These are phyloP conservation scores for Strigamia transsilvanica DNA, from an alignment of 2,888 invertebrate genomes.

Conservation along the genomic window DNA sequence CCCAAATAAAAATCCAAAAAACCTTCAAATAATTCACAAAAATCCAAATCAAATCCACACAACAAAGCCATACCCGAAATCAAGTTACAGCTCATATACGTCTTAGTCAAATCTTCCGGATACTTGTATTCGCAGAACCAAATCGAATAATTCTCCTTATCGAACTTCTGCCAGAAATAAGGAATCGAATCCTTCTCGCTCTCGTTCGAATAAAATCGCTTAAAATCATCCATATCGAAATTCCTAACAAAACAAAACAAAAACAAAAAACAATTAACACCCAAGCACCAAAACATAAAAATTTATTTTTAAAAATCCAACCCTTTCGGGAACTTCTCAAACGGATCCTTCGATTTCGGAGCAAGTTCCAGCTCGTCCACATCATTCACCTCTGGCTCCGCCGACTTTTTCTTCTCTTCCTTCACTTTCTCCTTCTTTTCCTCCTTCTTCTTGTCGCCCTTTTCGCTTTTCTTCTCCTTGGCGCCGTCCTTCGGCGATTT, in stretches of 20 bases:
- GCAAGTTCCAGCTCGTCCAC: conserved; percentile 75
- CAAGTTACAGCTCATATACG: conserved; percentile 98
- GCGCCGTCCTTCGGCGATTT: conserved; percentile 59
- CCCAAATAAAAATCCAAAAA: too few relatives aligned
- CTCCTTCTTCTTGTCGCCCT: conserved; percentile 65
- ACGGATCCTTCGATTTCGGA: conserved; percentile 89
- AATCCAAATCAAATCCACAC: too few relatives aligned
- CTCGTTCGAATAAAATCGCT: conserved; percentile 96
- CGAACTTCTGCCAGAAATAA: conserved; percentile 98
- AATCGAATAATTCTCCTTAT: conserved; percentile 93
- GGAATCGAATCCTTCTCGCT: conserved; percentile 91
- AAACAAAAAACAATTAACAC: neutral
- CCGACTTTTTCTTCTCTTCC: conserved; percentile 62
- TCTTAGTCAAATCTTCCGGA: conserved; percentile 86
- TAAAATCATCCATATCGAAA: conserved; percentile 97
- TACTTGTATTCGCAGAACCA: conserved; percentile 98
- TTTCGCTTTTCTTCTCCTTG: conserved; percentile 57
- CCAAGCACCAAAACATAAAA: neutral
- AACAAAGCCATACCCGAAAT: conserved; percentile 74
- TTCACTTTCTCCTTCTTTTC: conserved; percentile 63
- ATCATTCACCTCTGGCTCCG: conserved; percentile 70
- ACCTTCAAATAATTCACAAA: too few relatives aligned
- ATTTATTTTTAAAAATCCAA: too few relatives aligned
- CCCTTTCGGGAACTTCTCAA: conserved; percentile 89
- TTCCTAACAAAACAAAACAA: conserved; percentile 70